Evolutionary conservation across 2,888 invertebrate genomes (phyloP).

Genomic region (Scrobipalpa atriplicella): DNA sequence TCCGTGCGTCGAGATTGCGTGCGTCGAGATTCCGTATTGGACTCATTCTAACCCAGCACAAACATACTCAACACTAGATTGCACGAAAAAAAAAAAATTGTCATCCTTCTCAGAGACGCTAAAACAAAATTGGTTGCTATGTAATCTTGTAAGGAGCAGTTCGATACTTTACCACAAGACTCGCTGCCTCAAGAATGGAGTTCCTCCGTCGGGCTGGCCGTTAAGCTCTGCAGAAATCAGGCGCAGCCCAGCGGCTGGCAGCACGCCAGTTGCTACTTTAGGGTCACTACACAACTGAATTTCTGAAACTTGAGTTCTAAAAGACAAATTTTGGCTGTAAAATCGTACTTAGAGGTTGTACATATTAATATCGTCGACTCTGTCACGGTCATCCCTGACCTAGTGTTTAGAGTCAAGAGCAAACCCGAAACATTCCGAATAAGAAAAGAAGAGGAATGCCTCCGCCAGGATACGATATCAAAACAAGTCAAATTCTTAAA

Average conservation of each 20-base stretch:
- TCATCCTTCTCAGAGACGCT: not conserved
- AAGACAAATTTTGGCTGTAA: too few relatives aligned
- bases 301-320: not conserved
- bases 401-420: too few relatives aligned
- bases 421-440: too few relatives aligned
- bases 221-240: conserved; percentile 48
- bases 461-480: too few relatives aligned
- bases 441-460: too few relatives aligned
- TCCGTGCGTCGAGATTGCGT: too few relatives aligned
- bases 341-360: too few relatives aligned
- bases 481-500: too few relatives aligned
- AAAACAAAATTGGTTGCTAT: conserved; percentile 17
- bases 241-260: conserved; percentile 52
- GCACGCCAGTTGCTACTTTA: conserved; percentile 53
- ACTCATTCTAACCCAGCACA: too few relatives aligned
- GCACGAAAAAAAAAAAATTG: not conserved
- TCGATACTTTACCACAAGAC: conserved; percentile 8
- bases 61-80: not conserved
- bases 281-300: not conserved
- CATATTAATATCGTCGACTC: too few relatives aligned
- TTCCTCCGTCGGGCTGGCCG: conserved; percentile 47
- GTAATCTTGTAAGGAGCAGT: conserved; percentile 22
- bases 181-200: conserved; percentile 34
- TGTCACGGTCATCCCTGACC: too few relatives aligned
- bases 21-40: too few relatives aligned